These are phyloP conservation scores for Palythoa caribaeorum DNA, from an alignment of 92 coral and sea anemone species.

Conservation along the genomic window DNA sequence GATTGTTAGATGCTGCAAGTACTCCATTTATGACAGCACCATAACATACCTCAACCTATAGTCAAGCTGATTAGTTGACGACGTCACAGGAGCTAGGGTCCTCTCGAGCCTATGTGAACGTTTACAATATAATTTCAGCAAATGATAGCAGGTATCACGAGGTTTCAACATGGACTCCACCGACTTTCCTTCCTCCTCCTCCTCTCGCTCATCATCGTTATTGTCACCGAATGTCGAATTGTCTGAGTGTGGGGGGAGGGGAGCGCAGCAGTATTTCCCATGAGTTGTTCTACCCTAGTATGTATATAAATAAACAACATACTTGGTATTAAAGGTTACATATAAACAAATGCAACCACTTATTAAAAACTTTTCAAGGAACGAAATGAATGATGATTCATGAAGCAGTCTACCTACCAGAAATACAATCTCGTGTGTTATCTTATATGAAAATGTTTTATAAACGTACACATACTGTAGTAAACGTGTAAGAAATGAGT, in stretches of 20 bases:
- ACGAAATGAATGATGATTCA: too few relatives aligned
- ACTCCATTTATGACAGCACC: not conserved
- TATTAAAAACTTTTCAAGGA: too few relatives aligned
- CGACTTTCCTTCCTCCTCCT: constrained; percentile 53
- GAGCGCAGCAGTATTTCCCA: constrained; percentile 80
- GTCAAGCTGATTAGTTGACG: constrained; percentile 85
- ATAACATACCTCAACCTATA: constrained; percentile 85
- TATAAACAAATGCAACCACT: too few relatives aligned
- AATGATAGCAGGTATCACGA: constrained; percentile 95
- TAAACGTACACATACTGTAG: too few relatives aligned
- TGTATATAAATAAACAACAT: not conserved
- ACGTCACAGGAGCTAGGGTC: constrained; percentile 88
- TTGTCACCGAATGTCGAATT: not conserved
- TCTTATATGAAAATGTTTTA: too few relatives aligned
- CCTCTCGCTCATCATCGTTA: not conserved
- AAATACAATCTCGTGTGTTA: too few relatives aligned
- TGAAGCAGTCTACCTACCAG: too few relatives aligned
- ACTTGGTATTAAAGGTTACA: not conserved
- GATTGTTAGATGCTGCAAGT: too few relatives aligned
- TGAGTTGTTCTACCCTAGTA: constrained; percentile 79
- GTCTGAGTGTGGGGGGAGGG: constrained; percentile 85
- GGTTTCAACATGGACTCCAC: constrained; percentile 52
- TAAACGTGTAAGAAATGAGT: too few relatives aligned
- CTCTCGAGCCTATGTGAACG: constrained; percentile 92
- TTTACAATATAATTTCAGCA: constrained; percentile 90